Conservation (phyloP, 2,797 vertebrate species). For the Lindbergichthys nudifrons region DNA sequence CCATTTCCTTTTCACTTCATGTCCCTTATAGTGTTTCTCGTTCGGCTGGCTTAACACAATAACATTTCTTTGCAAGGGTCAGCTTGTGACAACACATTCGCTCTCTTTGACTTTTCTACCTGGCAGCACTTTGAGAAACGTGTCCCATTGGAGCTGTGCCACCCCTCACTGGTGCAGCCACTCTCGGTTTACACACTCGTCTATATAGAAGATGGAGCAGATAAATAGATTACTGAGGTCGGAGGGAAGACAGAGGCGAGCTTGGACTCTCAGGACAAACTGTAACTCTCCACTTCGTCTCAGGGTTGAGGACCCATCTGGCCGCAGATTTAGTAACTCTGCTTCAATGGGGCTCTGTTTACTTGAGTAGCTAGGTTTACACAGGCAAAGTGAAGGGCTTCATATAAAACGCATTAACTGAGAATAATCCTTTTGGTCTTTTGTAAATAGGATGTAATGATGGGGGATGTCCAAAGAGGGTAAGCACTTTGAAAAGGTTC, state of each 20-base stretch:
- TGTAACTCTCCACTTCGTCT: conserved; percentile 69
- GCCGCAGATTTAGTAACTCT: conserved; percentile 68
- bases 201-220: conserved; percentile 49
- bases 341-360: conserved; percentile 72
- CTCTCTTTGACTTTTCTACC: conserved; percentile 36
- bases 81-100: conserved; percentile 42
- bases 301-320: conserved; percentile 60
- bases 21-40: conserved; percentile 36
- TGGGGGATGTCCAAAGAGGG: conserved; percentile 58
- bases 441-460: conserved; percentile 78
- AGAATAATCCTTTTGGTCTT: conserved; percentile 71
- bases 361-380: conserved; percentile 72
- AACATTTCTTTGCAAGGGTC: conserved; percentile 33
- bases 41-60: conserved; percentile 43
- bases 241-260: conserved; percentile 43
- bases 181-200: conserved; percentile 61
- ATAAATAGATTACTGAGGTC: conserved; percentile 57
- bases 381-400: conserved; percentile 67
- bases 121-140: conserved; percentile 59
- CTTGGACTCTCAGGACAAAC: conserved; percentile 57
- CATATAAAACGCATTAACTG: conserved; percentile 75
- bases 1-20: conserved; percentile 25
- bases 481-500: conserved; percentile 49
- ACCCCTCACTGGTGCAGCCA: conserved; percentile 42
- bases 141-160: conserved; percentile 63